Evolutionary conservation across 2,113 vertebrate genomes (phyloP).

Genomic region (Chloebia gouldiae): DNA sequence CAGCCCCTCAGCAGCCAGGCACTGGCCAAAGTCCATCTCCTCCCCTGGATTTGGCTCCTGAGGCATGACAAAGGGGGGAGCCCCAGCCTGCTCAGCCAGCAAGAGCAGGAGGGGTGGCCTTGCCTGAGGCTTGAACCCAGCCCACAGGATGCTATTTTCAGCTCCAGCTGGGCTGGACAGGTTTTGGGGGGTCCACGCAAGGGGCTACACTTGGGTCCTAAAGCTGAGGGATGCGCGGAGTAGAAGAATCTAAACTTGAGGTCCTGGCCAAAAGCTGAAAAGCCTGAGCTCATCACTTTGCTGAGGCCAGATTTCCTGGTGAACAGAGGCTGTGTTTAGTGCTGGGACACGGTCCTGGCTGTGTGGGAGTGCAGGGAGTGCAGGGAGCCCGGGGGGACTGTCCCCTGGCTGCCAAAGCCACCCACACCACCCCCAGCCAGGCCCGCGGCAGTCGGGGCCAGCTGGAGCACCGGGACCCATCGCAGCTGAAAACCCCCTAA

Average conservation of each 20-base stretch:
- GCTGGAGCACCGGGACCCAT: background rate
- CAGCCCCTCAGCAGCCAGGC: background rate
- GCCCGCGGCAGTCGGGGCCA: rapidly evolving
- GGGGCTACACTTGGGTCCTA: background rate
- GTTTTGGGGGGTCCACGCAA: background rate
- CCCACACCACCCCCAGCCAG: background rate
- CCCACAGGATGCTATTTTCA: background rate
- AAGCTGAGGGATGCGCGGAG: background rate
- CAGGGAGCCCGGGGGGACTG: background rate
- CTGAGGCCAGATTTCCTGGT: background rate
- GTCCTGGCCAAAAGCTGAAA: background rate
- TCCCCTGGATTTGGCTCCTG: background rate
- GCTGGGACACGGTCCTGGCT: background rate
- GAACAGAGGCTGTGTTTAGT: background rate
- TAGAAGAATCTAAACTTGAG: background rate
- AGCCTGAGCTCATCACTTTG: background rate
- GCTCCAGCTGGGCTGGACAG: background rate
- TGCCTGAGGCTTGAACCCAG: background rate
- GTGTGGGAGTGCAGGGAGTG: background rate
- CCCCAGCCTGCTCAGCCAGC: background rate
- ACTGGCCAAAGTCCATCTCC: background rate
- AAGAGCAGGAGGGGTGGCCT: background rate
- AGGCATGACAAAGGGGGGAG: background rate
- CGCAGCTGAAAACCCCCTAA: background rate
- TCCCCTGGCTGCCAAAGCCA: background rate